Base-by-base conservation (phyloP, 2,888 invertebrate species). In the Plagodis pulveraria region DNA sequence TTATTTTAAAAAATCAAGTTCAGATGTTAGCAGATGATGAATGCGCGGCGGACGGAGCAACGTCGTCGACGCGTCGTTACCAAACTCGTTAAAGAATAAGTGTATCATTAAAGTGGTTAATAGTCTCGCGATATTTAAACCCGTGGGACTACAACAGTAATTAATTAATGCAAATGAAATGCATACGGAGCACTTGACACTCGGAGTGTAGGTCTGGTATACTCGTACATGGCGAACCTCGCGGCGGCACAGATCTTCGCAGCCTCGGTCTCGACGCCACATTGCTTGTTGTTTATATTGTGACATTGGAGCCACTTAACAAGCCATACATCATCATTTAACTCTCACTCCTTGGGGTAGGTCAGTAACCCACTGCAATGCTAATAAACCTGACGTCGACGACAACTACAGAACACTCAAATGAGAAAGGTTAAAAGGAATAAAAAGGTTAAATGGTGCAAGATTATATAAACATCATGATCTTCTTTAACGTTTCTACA, bases 1-100 rank as follows among this genome's bases (percentile, higher is more conserved):
- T 47, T 55, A 55, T 59, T 59, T 55, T 54, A 43, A 55, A 55
- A 41, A 34, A 45, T 68, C 64, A 65, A 63, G 68, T 65, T 65
- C 63, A 64, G 43, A 60, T 49, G 49, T 45, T 11, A 45, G 38
- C 41, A 36, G 48, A 51, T 61, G 59, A 56, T 59, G 50, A 45
- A 58, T 47, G 53, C 34, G 55, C 51, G 49, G 40, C 59, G 50
- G 60, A 50, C 56, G 52, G 46, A 41, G 36, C 42, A 48, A 48
- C 53, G 49, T 49, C 58, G 48, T 11, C 46, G 36, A 42, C 10
- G 11, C 55, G 32, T 49, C 58, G 53, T 58, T 35, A 45, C 12
- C 32, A 46, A 35, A 38, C 33, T 53, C 44, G 49, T 58, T 53
- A 58, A 53, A 43, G 34, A 53, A 52, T 34, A n/a, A 51, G 48